Evolutionary conservation across 2,113 vertebrate genomes (phyloP).

Genomic region (Megaceryle torquata): DNA sequence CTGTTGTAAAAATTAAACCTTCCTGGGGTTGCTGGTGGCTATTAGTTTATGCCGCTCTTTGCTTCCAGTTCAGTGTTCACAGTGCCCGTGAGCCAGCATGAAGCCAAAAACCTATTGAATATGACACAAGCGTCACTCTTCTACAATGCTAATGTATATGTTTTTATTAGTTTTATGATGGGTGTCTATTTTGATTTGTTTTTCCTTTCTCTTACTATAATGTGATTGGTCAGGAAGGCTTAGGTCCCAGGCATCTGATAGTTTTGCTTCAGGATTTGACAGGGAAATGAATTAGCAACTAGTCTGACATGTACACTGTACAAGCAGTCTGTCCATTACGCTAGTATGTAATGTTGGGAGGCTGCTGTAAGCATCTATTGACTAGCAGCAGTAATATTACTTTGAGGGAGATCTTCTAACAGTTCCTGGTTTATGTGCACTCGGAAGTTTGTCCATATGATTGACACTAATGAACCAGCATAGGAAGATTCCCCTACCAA

Average conservation of each 20-base stretch:
- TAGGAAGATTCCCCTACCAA: neutral
- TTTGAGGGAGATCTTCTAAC: neutral
- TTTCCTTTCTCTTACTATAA: neutral
- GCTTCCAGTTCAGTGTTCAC: neutral
- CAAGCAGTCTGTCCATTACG: neutral
- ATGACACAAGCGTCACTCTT: neutral
- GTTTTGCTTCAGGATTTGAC: slow-evolving; percentile 34
- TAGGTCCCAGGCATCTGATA: neutral
- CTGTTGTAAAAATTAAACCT: neutral
- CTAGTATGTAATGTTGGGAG: neutral
- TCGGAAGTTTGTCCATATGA: neutral
- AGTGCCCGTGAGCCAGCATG: neutral
- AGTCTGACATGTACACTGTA: slow-evolving; percentile 3
- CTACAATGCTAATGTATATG: slow-evolving; percentile 30
- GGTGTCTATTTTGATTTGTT: slow-evolving; percentile 7
- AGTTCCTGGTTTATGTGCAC: neutral
- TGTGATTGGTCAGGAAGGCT: slow-evolving; percentile 2
- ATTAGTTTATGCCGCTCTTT: neutral
- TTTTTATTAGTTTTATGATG: slow-evolving; percentile 25
- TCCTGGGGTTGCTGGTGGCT: neutral
- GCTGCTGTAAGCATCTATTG: neutral
- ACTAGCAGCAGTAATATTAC: neutral
- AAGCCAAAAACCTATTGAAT: neutral
- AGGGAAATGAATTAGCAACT: slow-evolving; percentile 26
- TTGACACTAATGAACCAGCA: neutral